Conservation (phyloP, 2,888 invertebrate genomes). For the Dryococelus australis region DNA sequence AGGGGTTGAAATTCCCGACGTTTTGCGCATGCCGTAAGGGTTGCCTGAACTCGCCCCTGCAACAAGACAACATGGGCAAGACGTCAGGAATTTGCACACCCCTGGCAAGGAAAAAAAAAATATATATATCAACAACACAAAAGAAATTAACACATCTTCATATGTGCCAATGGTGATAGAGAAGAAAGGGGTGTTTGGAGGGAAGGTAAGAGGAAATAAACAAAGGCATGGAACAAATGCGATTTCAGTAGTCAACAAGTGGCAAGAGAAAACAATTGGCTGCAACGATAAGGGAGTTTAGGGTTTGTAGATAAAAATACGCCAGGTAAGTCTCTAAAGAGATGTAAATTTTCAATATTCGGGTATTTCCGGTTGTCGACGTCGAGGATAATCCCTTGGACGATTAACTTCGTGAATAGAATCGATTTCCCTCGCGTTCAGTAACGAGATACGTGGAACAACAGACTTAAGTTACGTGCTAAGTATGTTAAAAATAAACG, state of each 20-base stretch:
- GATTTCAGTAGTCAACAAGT: background rate
- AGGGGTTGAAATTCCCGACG: constrained; percentile 30
- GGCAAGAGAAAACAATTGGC: background rate
- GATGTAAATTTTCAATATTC: too few species aligned
- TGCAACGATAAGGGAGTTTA: background rate
- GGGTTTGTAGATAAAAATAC: background rate
- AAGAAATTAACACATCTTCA: background rate
- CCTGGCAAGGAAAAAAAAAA: background rate
- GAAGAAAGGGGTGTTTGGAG: background rate
- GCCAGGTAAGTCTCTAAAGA: too few species aligned
- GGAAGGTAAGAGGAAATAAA: background rate
- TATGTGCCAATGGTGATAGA: background rate
- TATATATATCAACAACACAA: constrained; percentile 16
- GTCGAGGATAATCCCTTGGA: too few species aligned
- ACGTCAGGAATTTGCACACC: constrained; percentile 29
- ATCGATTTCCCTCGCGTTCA: too few species aligned
- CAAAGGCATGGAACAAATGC: background rate
- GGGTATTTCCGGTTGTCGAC: too few species aligned
- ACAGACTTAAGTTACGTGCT: too few species aligned
- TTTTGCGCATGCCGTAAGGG: constrained; percentile 29
- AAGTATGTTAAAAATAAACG: too few species aligned
- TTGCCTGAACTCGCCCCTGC: constrained; percentile 26
- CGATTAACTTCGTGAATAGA: too few species aligned
- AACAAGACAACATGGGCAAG: constrained; percentile 28
- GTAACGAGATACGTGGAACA: too few species aligned